Conservation (phyloP, 2,888 invertebrate genomes). For the Empis stercorea region DNA sequence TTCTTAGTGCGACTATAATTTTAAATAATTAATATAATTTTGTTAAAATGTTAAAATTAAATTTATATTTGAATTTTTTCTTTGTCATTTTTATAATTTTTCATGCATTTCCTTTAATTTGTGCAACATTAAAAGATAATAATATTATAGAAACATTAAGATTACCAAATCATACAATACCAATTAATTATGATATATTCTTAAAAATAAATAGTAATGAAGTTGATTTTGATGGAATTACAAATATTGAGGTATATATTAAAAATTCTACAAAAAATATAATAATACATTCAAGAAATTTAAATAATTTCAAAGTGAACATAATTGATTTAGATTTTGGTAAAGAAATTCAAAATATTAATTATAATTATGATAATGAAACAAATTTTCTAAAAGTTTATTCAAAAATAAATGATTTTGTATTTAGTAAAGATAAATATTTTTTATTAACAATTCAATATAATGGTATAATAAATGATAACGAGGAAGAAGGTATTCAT, state of each 20-base stretch:
- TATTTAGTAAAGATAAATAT: slow-evolving; percentile 22
- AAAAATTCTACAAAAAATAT: neutral
- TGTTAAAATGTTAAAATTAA: too few species aligned
- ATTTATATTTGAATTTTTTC: too few species aligned
- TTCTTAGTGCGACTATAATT: too few species aligned
- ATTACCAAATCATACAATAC: slow-evolving; percentile 40
- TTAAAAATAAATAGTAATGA: slow-evolving; percentile 24
- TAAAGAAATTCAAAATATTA: slow-evolving; percentile 19
- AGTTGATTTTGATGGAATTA: slow-evolving; percentile 31
- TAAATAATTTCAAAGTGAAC: neutral
- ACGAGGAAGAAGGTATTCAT: slow-evolving; percentile 22
- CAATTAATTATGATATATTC: slow-evolving; percentile 40
- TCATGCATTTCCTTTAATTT: neutral
- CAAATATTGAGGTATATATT: slow-evolving; percentile 22
- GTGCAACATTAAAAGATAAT: neutral
- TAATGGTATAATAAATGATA: slow-evolving; percentile 41
- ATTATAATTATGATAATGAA: slow-evolving; percentile 17
- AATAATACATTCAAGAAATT: neutral
- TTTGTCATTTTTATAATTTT: too few species aligned
- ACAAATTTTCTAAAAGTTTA: slow-evolving; percentile 23
- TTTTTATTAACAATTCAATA: slow-evolving; percentile 41
- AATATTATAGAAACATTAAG: slow-evolving; percentile 23
- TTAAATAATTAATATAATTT: too few species aligned
- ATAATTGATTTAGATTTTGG: slow-evolving; percentile 15
- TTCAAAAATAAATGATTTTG: slow-evolving; percentile 21